Evolutionary conservation across 2,797 vertebrate genomes (phyloP).

Genomic region (Molossus alvarezi): DNA sequence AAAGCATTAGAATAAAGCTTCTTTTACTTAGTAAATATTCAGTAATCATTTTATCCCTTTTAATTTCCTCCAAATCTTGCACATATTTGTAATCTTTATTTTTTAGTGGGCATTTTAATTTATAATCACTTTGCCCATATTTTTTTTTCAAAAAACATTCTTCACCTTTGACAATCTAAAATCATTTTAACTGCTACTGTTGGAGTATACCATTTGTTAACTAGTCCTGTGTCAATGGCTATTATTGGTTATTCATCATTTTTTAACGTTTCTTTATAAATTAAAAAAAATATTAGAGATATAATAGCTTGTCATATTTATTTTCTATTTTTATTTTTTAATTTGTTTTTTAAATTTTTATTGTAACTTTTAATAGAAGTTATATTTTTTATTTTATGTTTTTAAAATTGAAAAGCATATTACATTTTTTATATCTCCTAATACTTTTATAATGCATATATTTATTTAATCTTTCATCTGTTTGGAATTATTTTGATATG

Average conservation of each 20-base stretch:
- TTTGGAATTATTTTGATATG: neutral
- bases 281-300: neutral
- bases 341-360: neutral
- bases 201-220: neutral
- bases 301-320: neutral
- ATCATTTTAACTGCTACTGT: neutral
- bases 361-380: neutral
- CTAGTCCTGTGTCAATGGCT: neutral
- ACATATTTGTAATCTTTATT: neutral
- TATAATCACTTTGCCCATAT: neutral
- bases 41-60: neutral
- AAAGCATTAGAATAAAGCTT: neutral
- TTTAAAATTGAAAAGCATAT: neutral
- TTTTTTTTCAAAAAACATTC: neutral
- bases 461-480: neutral
- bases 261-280: neutral
- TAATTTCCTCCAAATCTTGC: neutral
- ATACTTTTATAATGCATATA: neutral
- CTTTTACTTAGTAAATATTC: neutral
- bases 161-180: neutral
- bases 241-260: neutral
- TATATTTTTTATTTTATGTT: neutral
- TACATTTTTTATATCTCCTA: neutral
- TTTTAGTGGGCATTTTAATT: neutral
- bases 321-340: neutral